Base-by-base conservation (phyloP, 2,888 invertebrate species). In the Lottia scabra region DNA sequence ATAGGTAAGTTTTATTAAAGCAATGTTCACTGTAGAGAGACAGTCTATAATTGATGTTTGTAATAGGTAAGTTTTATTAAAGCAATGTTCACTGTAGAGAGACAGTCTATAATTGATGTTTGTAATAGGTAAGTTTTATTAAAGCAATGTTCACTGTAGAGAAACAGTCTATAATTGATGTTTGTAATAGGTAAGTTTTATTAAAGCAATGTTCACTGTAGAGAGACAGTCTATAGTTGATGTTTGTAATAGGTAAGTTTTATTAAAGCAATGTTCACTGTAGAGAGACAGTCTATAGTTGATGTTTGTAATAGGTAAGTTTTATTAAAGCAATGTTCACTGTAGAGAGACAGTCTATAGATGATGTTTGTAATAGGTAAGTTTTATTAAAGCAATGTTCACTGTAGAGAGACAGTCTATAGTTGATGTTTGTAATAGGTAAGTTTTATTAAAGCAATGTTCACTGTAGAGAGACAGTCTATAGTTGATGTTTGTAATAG, bases 191-290 rank as follows among this genome's bases (percentile, higher is more conserved):
- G 87, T 88, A 76, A 81, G 84, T 73, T n/a, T 13, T n/a, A n/a
- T n/a, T n/a, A n/a, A n/a, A n/a, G n/a, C n/a, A n/a, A n/a, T 97
- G 62, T 92, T 96, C 85, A 91, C 92, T 1, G 95, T 95, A 0
- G 93, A 92, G 16, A 92, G 92, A 76, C 92, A 94, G 4, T 93
- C 94, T 83, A 87, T 98, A n/a, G 87, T 93, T 3, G 89, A 92
- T 71, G 95, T 94, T 0, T 93, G 94, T 10, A 91, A 93, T 15
- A 83, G 72, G 87, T 88, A 76, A 81, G 84, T 73, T n/a, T 13
- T n/a, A n/a, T n/a, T n/a, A n/a, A n/a, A n/a, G n/a, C n/a, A n/a
- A n/a, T 97, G 62, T 92, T 96, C 85, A 91, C 92, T 1, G 95
- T 95, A 0, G 93, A 92, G 16, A 92, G 92, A 76, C 92, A 94